Evolutionary conservation across 1,140 invertebrate genomes (phyloP).

Genomic region (Drosophila melanica): DNA sequence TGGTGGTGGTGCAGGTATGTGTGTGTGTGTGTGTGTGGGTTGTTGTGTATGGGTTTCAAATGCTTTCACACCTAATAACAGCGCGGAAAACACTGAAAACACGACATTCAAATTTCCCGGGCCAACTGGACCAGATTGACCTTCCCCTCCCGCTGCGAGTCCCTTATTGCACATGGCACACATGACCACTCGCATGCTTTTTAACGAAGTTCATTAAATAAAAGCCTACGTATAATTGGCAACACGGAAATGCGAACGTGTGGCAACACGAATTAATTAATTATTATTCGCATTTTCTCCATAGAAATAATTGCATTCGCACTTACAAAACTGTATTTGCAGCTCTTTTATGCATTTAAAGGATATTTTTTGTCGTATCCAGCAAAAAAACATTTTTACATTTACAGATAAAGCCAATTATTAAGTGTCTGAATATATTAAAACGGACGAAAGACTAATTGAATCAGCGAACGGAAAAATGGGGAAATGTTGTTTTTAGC

Average conservation of each 20-base stretch:
- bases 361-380: neutral
- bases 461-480: slow-evolving; percentile 5
- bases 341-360: neutral
- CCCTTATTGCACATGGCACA: neutral
- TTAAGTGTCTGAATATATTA: slow-evolving; percentile 12
- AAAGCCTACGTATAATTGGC: neutral
- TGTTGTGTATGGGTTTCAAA: slow-evolving; percentile 5
- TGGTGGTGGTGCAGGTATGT: neutral
- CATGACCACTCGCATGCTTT: neutral
- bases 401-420: slow-evolving; percentile 7
- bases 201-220: slow-evolving; percentile 15
- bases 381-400: neutral
- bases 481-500: slow-evolving; percentile 1
- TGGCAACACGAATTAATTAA: slow-evolving; percentile 61
- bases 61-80: slow-evolving; percentile 9
- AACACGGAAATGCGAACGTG: slow-evolving; percentile 29
- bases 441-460: slow-evolving; percentile 2
- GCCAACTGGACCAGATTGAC: too few species aligned
- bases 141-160: too few species aligned
- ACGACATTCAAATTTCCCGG: slow-evolving; percentile 53
- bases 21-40: neutral
- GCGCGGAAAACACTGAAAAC: slow-evolving; percentile 36
- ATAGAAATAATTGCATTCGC: neutral
- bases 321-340: neutral
- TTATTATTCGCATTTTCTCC: slow-evolving; percentile 21